A percentile compares a stretch with the other conserved stretches of the same genome.
Conservation (phyloP, 1,140 invertebrate genomes). For the Drosophila guanche region DNA sequence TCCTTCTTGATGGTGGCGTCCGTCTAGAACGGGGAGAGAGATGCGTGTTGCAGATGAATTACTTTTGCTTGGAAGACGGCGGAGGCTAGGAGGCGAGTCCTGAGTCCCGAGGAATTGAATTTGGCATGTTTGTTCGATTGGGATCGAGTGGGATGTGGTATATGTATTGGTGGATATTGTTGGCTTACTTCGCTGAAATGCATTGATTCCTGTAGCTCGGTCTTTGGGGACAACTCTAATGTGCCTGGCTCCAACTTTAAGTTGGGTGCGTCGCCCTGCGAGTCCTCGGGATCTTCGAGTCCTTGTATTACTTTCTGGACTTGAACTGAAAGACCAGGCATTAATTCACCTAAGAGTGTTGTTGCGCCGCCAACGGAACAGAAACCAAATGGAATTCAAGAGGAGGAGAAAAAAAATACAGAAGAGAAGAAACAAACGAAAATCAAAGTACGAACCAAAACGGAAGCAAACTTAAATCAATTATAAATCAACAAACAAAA, state of each 20-base stretch:
- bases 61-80: not conserved
- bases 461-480: slow-evolving; percentile 30
- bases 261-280: slow-evolving; percentile 79
- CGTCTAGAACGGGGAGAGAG: slow-evolving; percentile 53
- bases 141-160: not conserved
- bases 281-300: slow-evolving; percentile 83
- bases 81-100: no score
- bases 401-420: slow-evolving; percentile 58
- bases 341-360: slow-evolving; percentile 82
- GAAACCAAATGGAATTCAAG: slow-evolving; percentile 73
- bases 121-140: slow-evolving; percentile 3
- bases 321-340: slow-evolving; percentile 83
- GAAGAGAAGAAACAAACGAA: slow-evolving; percentile 64
- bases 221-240: slow-evolving; percentile 83
- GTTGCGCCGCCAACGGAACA: slow-evolving; percentile 79
- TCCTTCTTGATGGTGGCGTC: slow-evolving; percentile 86
- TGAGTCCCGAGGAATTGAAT: slow-evolving; percentile 1
- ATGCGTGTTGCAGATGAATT: slow-evolving; percentile 24
- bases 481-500: slow-evolving; percentile 18
- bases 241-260: slow-evolving; percentile 83
- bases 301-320: slow-evolving; percentile 84
- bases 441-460: slow-evolving; percentile 48
- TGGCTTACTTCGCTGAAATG: slow-evolving; percentile 81
- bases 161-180: slow-evolving; percentile 5
- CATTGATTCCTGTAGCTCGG: slow-evolving; percentile 83